Percentiles rank a stretch among this genome's conserved stretches.
Conservation (phyloP, 2,888 invertebrate species). For the Bhutanitis thaidina region DNA sequence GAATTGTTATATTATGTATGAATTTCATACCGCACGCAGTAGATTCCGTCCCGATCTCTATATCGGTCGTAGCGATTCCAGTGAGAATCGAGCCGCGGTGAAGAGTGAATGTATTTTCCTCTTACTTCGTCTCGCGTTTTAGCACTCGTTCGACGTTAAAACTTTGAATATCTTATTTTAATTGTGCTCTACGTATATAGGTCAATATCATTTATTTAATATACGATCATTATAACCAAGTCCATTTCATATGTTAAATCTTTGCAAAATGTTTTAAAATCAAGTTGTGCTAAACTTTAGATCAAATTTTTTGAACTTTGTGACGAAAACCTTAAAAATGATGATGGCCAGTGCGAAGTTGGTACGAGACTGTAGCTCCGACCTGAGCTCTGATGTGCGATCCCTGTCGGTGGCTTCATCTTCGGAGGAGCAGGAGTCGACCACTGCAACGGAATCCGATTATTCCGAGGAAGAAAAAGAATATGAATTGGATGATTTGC, state of each 20-base stretch:
- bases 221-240: neutral
- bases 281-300: slow-evolving; percentile 4
- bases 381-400: slow-evolving; percentile 70
- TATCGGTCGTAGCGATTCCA: slow-evolving; percentile 31
- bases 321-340: slow-evolving; percentile 44
- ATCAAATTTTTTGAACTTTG: slow-evolving; percentile 20
- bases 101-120: slow-evolving; percentile 44
- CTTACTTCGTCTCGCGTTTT: slow-evolving; percentile 40
- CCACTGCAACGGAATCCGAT: slow-evolving; percentile 77
- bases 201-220: neutral
- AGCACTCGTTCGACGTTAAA: slow-evolving; percentile 35
- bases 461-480: slow-evolving; percentile 81
- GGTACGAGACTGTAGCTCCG: slow-evolving; percentile 76
- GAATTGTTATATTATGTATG: slow-evolving; percentile 3
- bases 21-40: no score
- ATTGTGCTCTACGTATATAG: neutral
- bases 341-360: slow-evolving; percentile 79
- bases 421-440: slow-evolving; percentile 77
- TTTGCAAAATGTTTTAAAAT: slow-evolving; percentile 10
- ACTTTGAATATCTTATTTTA: slow-evolving; percentile 8
- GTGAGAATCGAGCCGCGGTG: slow-evolving; percentile 49
- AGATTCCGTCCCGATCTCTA: neutral
- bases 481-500: slow-evolving; percentile 88
- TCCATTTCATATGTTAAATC: neutral
- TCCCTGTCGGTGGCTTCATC: slow-evolving; percentile 76